A percentile compares a stretch with the other conserved stretches of the same genome.
Evolutionary conservation across 2,888 invertebrate species (phyloP).

Genomic region (Zaprionus lineosus): DNA sequence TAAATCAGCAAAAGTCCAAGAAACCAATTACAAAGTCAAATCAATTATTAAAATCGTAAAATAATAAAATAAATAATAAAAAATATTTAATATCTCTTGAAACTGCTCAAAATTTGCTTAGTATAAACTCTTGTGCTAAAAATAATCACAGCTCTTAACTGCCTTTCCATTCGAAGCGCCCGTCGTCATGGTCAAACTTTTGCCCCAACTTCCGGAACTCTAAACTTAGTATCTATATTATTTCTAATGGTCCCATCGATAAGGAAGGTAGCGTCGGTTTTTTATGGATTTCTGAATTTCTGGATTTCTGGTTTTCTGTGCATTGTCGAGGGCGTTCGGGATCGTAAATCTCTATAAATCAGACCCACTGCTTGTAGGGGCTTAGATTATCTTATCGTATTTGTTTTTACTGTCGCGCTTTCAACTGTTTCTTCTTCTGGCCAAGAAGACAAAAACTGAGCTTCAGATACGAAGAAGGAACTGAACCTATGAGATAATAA

Average conservation of each 20-base stretch:
- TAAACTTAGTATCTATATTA: slow-evolving; percentile 5
- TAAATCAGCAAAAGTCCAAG: too few species aligned
- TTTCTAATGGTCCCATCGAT: slow-evolving; percentile 34
- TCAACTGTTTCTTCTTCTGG: too few species aligned
- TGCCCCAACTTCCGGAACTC: slow-evolving; percentile 23
- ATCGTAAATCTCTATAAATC: slow-evolving; percentile 60
- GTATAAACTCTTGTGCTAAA: not conserved
- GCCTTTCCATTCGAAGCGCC: not conserved
- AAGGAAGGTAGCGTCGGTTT: slow-evolving; percentile 20
- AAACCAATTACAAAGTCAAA: too few species aligned
- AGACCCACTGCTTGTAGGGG: slow-evolving; percentile 38
- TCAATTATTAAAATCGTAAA: too few species aligned
- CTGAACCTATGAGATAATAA: too few species aligned
- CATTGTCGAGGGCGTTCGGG: slow-evolving; percentile 36
- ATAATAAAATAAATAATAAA: too few species aligned
- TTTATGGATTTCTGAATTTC: slow-evolving; percentile 18
- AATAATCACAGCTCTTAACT: too few species aligned
- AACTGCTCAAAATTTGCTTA: too few species aligned
- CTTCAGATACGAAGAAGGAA: too few species aligned
- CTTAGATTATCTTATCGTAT: slow-evolving; percentile 67
- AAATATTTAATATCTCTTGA: too few species aligned
- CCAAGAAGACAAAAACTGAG: too few species aligned
- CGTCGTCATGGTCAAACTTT: slow-evolving; percentile 12
- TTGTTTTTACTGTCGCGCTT: slow-evolving; percentile 58
- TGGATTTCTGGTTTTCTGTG: too few species aligned